Evolutionary conservation across 2,797 vertebrate genomes (phyloP), one percentile per base, ranked within the genome.

Genomic region (Chloroceryle amazona): DNA sequence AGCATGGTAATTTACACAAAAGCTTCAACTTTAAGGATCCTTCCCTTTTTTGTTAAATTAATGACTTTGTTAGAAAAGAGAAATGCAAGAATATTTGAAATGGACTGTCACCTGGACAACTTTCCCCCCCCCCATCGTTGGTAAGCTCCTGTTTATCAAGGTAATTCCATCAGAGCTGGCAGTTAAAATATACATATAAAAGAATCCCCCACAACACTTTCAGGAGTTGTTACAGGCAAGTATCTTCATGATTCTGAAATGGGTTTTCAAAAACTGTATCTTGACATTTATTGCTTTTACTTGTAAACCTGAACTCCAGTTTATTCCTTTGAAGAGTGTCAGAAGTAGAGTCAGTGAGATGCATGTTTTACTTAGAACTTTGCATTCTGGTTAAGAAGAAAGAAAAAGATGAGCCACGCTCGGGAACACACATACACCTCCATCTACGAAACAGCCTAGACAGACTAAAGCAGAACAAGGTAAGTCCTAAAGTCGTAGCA

Each of bases 281-380:
- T 87, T 83, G 81, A 93, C 33, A 78, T 83, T 97, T 96, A 96
- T 96, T 97, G 96, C 95, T 97, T 96, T 84, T 90, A 74, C 68
- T 93, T 65, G 74, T 96, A 95, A 97, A 95, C 96, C 93, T 96
- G 96, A 95, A 95, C 87, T 94, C 52, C 68, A 95, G 93, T 95
- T 95, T 68, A 78, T 95, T 96, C 74, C 79, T 94, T 89, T 78
- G 74, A 96, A 74, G 49, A 90, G 83, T 47, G 60, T 70, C 65
- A 68, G 80, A 89, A 93, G 58, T 74, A 83, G 20, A 84, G 41
- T 85, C 68, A 73, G 78, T 3, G 42, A 90, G 86, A 94, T 78
- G 37, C 49, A 71, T 33, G 70, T 82, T 94, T 92, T 94, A 94
- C 74, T 82, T 86, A 10, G 3, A 67, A n/a, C 68, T 93, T 68